A percentile compares a stretch with the other conserved stretches of the same genome.
Evolutionary conservation across 2,888 invertebrate species (phyloP).

Genomic region (Clivina fossor): DNA sequence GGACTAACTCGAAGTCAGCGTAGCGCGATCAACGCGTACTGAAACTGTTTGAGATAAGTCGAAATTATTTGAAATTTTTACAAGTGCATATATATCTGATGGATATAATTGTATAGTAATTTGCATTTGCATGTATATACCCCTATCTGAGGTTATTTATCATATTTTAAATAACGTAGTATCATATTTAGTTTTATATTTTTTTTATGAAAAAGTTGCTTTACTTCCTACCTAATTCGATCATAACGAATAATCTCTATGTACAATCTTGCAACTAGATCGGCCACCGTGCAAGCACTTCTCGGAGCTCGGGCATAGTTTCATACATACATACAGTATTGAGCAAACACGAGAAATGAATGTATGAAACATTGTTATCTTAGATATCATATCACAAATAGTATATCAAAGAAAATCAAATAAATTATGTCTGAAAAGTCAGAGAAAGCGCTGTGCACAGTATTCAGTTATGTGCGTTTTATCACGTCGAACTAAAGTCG

Average conservation of each 20-base stretch:
- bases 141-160: no score
- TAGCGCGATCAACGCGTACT: constrained; percentile 31
- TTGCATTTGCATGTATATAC: no score
- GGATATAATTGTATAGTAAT: no score
- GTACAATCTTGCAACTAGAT: constrained; percentile 46
- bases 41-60: constrained; percentile 18
- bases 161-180: no score
- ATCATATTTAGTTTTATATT: constrained; percentile 27
- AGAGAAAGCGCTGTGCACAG: no score
- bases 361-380: no score
- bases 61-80: constrained; percentile 27
- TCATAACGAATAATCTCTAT: constrained; percentile 50
- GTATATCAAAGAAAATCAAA: no score
- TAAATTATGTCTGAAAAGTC: no score
- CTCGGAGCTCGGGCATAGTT: no score
- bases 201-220: constrained; percentile 31
- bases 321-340: no score
- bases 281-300: constrained; percentile 47
- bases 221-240: constrained; percentile 44
- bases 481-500: constrained; percentile 30
- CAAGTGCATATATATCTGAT: constrained; percentile 30
- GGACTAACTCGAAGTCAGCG: constrained; percentile 27
- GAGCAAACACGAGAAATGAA: no score
- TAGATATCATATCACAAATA: no score
- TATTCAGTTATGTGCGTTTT: constrained; percentile 27